Evolutionary conservation across 2,113 vertebrate species (phyloP).

Genomic region (Stigmatopora nigra): DNA sequence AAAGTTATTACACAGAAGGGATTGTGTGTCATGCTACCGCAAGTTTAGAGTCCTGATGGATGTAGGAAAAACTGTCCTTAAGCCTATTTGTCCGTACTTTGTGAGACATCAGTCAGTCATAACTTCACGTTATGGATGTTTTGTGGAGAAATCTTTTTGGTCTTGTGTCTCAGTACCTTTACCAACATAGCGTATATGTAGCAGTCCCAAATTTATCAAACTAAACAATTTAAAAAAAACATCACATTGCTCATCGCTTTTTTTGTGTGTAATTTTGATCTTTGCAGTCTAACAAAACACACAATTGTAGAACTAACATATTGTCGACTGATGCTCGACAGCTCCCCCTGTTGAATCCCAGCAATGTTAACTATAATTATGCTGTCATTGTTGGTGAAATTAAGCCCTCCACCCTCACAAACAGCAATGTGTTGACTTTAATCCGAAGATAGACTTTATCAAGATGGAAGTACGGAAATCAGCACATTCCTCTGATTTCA

Average conservation of each 20-base stretch:
- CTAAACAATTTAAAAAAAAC: too few relatives aligned
- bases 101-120: background rate
- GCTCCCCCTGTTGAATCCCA: conserved; percentile 20
- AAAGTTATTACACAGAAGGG: too few relatives aligned
- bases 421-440: conserved; percentile 51
- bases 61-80: too few relatives aligned
- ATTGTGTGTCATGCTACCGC: too few relatives aligned
- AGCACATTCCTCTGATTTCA: conserved; percentile 52
- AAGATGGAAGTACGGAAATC: conserved; percentile 29
- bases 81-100: too few relatives aligned
- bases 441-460: conserved; percentile 42
- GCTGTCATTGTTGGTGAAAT: background rate
- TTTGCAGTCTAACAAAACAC: background rate
- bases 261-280: background rate
- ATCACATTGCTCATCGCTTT: too few relatives aligned
- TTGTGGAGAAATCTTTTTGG: too few relatives aligned
- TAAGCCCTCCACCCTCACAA: conserved; percentile 18
- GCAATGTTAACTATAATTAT: conserved; percentile 15
- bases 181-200: background rate
- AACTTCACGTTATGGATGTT: background rate
- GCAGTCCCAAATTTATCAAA: too few relatives aligned
- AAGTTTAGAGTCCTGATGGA: too few relatives aligned
- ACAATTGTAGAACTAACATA: background rate
- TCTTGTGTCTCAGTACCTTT: background rate
- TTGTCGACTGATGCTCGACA: conserved; percentile 9